Evolutionary conservation across 2,888 invertebrate genomes (phyloP), one percentile per base, ranked within the genome.

Genomic region (Cremastinae sp.): DNA sequence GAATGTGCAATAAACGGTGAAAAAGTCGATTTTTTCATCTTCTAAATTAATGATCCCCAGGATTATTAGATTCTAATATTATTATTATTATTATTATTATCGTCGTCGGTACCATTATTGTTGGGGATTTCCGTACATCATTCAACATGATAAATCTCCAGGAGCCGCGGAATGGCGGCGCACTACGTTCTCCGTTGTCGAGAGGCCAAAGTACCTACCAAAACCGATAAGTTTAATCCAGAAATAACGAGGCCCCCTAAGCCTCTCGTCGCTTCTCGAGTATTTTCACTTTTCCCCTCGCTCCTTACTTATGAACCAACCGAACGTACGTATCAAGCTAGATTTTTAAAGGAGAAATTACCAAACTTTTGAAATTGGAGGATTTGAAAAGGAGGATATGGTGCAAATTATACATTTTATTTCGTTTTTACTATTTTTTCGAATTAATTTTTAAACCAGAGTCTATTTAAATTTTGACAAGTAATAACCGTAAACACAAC

Each of bases 201-300:
- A 71, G 55, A 53, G 65, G 65, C 39, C 51, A 79, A 79, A 79
- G 77, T 79, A 65, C 78, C 65, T 75, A n/a, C n/a, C 73, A 64
- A 68, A 58, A 73, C 71, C 76, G 78, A 78, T 78, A 78, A 79
- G 75, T 78, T 79, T 80, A 80, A 80, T 80, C 80, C 80, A 78
- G 75, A 79, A 80, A 80, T 80, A 79, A 80, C 79, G 79, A 80
- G 78, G 77, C 77, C 71, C 66, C 75, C 68, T 79, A 77, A 80
- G 78, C 79, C 72, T 75, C 75, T 75, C 77, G 79, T 74, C 74
- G 74, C 79, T 78, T 74, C 58, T 53, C 66, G 53, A 78, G 75
- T 78, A 79, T 78, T 79, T 79, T 64, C 73, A 59, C 69, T 66
- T 56, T 61, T 39, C 16, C 61, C 18, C 58, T 41, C 12, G 20